phyloP scores from a whole-genome alignment of 2,888 invertebrate genomes.

The Eupeodes latifasciatus region DNA sequence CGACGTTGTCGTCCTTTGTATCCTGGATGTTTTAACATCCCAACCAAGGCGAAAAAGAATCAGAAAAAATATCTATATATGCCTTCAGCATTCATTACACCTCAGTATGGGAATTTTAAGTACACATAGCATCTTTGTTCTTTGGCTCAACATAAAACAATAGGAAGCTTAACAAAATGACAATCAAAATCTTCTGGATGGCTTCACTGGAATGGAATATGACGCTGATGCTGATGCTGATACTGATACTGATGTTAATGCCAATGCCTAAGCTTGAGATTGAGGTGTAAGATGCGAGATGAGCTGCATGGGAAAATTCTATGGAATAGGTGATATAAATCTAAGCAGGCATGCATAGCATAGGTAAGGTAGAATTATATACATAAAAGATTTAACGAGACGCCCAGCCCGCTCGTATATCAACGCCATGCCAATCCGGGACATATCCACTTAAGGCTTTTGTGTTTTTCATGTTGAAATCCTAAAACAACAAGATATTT shows the following conservation, averaged over 20 bases:
- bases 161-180: slow-evolving; percentile 66
- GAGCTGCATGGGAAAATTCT: too few relatives aligned
- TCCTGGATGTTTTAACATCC: slow-evolving; percentile 24
- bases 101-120: slow-evolving; percentile 40
- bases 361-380: not conserved
- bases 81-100: slow-evolving; percentile 66
- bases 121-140: slow-evolving; percentile 46
- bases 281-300: too few relatives aligned
- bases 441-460: not conserved
- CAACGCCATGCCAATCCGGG: too few relatives aligned
- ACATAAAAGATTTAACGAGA: slow-evolving; percentile 17
- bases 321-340: too few relatives aligned
- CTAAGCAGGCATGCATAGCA: not conserved
- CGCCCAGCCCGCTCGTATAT: not conserved
- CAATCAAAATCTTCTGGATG: slow-evolving; percentile 63
- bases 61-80: not conserved
- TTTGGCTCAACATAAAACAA: slow-evolving; percentile 32
- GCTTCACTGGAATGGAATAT: slow-evolving; percentile 32
- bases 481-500: slow-evolving; percentile 31
- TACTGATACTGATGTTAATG: too few relatives aligned
- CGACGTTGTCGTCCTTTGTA: not conserved
- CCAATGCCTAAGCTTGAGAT: too few relatives aligned
- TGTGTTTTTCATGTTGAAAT: not conserved
- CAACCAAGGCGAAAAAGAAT: slow-evolving; percentile 13
- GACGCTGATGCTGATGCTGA: not conserved